Evolutionary conservation across 2,888 invertebrate genomes (phyloP).

Genomic region (Pristionchus arcanus): DNA sequence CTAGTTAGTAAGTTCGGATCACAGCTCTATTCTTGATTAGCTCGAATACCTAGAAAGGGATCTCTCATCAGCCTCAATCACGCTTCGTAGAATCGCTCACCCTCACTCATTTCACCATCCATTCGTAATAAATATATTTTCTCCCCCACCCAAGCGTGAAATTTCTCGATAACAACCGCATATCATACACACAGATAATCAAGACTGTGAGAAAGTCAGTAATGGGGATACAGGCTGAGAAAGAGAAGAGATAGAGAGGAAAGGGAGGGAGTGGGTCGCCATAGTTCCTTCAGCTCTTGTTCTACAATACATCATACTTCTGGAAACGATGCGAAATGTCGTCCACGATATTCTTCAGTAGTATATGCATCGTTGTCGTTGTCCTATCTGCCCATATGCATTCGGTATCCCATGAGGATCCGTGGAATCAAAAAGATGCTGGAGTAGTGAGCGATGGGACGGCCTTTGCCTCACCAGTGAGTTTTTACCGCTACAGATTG

Average conservation of each 20-base stretch:
- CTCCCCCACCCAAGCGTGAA: neutral
- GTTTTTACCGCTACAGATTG: neutral
- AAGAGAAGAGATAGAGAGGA: neutral
- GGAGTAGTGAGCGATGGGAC: neutral
- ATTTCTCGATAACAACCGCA: conserved; percentile 15
- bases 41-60: neutral
- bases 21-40: neutral
- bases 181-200: conserved; percentile 18
- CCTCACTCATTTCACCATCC: neutral
- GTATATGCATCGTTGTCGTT: neutral
- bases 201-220: conserved; percentile 23
- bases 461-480: neutral
- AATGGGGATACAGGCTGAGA: neutral
- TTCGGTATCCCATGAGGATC: neutral
- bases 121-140: conserved; percentile 49
- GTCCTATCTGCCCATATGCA: neutral
- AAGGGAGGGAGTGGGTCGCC: neutral
- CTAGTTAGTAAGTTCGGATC: neutral
- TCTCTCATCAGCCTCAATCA: conserved; percentile 11
- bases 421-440: neutral
- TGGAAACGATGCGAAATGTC: neutral
- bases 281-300: neutral
- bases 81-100: conserved; percentile 45
- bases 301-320: neutral
- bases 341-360: neutral